Conservation (phyloP, 2,113 vertebrate genomes). For the Malurus elegans region DNA sequence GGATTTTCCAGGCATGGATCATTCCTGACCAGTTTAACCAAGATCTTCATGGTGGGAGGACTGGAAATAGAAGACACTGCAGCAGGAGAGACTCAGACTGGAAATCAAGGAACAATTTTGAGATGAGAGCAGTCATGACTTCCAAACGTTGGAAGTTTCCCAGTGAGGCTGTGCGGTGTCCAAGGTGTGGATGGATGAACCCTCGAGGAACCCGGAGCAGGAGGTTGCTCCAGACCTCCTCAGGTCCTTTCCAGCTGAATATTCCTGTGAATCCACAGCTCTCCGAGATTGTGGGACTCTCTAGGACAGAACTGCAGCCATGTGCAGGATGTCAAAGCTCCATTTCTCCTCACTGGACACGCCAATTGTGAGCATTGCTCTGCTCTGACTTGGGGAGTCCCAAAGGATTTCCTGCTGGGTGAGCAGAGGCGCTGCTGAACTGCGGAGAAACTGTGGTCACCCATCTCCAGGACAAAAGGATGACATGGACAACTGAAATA, state of each 20-base stretch:
- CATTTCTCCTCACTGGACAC: not conserved
- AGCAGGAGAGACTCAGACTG: not conserved
- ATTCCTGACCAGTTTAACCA: not conserved
- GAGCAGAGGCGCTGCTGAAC: not conserved
- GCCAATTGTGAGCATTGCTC: not conserved
- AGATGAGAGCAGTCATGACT: not conserved
- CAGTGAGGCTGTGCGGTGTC: rapidly evolving
- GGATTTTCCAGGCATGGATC: not conserved
- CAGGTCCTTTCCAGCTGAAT: not conserved
- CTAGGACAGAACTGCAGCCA: not conserved
- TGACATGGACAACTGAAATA: not conserved
- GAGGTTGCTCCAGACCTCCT: not conserved
- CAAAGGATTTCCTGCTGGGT: not conserved
- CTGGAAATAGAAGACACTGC: not conserved
- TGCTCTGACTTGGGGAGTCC: not conserved
- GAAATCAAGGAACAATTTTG: not conserved
- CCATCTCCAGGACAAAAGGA: not conserved
- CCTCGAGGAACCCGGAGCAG: not conserved
- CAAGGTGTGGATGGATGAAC: not conserved
- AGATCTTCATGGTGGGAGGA: not conserved
- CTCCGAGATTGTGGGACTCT: rapidly evolving
- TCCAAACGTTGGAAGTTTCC: not conserved
- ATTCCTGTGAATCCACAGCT: not conserved
- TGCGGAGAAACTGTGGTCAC: not conserved
- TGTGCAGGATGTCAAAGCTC: not conserved